Base-by-base conservation (phyloP, 2,888 invertebrate species). In the Eilema sororculum region DNA sequence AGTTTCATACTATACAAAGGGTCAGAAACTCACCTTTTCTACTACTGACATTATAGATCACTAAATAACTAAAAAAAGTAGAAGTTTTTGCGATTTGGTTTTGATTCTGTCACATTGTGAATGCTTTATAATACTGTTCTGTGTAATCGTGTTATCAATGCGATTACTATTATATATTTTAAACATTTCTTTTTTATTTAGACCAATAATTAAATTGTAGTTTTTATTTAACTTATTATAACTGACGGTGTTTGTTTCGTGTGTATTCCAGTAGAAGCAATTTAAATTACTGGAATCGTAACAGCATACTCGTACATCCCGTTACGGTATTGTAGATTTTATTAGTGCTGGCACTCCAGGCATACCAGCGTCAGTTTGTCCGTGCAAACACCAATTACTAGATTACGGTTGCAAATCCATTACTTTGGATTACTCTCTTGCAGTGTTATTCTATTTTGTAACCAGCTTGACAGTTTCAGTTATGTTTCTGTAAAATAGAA, bases 341-440 rank as follows among this genome's bases (percentile, higher is more conserved):
- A 58, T 58, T 58, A 28, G 24, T 6, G 8, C 28, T 3, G 30
- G n/a, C 22, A 25, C 24, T 16, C 25, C 16, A 16, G 52, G 52
- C 9, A 65, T 16, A 22, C 12, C n/a, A n/a, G n/a, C 30, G 30
- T 52, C 30, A 65, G 28, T 30, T 65, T 16, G 64, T 56, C 52
- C 56, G 22, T 56, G 56, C 30, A 30, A 28, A 52, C 3, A 30
- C 64, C 64, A 65, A 56, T 65, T 65, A 22, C 64, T 52, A 30
- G 30, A 65, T 64, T 64, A 12, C 13, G 28, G 64, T 52, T 46
- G 46, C 28, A 20, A 12, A 25, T 52, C 64, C 64, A 65, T 65
- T 64, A 65, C 56, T 30, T 30, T 30, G 22, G 25, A 52, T 56
- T 56, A 30, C 13, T 8, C n/a, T 64, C 52, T n/a, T n/a, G 10